Evolutionary conservation across 2,113 vertebrate genomes (phyloP).

Genomic region (Ranitomeya variabilis): DNA sequence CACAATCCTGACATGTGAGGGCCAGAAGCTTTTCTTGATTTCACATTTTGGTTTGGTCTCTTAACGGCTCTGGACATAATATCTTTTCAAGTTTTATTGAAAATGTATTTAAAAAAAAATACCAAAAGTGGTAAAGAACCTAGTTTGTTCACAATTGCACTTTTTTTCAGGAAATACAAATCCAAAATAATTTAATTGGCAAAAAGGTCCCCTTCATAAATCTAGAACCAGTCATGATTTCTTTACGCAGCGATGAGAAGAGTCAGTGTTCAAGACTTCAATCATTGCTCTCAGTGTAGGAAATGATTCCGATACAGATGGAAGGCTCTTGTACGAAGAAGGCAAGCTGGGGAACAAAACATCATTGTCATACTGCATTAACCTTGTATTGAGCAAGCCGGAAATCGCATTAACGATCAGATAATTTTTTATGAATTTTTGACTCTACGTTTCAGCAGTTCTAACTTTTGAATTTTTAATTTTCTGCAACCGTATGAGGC

Average conservation of each 20-base stretch:
- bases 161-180: conserved; percentile 55
- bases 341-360: conserved; percentile 80
- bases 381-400: background rate
- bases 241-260: conserved; percentile 87
- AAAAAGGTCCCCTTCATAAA: conserved; percentile 64
- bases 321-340: conserved; percentile 88
- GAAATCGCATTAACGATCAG: too few relatives aligned
- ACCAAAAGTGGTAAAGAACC: conserved; percentile 67
- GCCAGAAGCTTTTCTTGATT: background rate
- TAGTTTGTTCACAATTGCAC: conserved; percentile 60
- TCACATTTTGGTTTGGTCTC: conserved; percentile 21
- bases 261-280: conserved; percentile 94
- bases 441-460: too few relatives aligned
- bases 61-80: conserved; percentile 41
- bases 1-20: background rate
- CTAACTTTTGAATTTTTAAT: too few relatives aligned
- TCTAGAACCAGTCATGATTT: conserved; percentile 66
- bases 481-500: too few relatives aligned
- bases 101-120: conserved; percentile 61
- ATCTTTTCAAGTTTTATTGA: conserved; percentile 65
- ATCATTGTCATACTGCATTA: background rate
- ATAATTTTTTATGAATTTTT: too few relatives aligned
- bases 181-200: conserved; percentile 71
- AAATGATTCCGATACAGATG: conserved; percentile 90
- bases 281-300: conserved; percentile 89